Conservation (phyloP, 2,113 vertebrate genomes). For the Ophthalmolycus amberensis region DNA sequence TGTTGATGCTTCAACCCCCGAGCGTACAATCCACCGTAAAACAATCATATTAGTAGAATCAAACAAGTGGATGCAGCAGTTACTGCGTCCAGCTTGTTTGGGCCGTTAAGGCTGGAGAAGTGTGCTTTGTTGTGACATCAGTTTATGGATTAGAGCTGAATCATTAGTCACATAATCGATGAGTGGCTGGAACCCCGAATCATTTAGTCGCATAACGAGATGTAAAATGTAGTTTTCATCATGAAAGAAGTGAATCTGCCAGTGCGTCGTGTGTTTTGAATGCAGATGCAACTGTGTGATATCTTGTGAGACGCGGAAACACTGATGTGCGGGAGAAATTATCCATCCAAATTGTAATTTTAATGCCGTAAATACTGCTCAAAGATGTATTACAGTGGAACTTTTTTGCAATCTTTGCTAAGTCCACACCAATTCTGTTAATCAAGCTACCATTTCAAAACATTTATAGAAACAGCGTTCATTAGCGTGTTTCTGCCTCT, state of each 20-base stretch:
- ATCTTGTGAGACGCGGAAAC: background rate
- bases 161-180: constrained; percentile 40
- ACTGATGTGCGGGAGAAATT: background rate
- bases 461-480: background rate
- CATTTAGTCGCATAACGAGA: constrained; percentile 11
- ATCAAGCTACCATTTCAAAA: background rate
- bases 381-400: background rate
- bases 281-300: background rate
- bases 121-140: background rate
- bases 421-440: background rate
- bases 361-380: background rate
- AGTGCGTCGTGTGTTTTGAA: background rate
- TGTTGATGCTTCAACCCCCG: constrained; percentile 33
- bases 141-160: constrained; percentile 36
- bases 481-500: background rate
- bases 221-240: constrained; percentile 33
- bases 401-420: background rate
- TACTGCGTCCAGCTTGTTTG: constrained; percentile 10
- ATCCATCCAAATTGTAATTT: background rate
- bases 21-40: constrained; percentile 39
- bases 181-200: constrained; percentile 23
- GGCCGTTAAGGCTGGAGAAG: constrained; percentile 12
- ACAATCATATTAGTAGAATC: constrained; percentile 52
- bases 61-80: constrained; percentile 50
- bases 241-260: constrained; percentile 6